These are phyloP conservation scores for Mormyrus iriodes DNA, from an alignment of 2,113 vertebrate genomes.

Conservation along the genomic window DNA sequence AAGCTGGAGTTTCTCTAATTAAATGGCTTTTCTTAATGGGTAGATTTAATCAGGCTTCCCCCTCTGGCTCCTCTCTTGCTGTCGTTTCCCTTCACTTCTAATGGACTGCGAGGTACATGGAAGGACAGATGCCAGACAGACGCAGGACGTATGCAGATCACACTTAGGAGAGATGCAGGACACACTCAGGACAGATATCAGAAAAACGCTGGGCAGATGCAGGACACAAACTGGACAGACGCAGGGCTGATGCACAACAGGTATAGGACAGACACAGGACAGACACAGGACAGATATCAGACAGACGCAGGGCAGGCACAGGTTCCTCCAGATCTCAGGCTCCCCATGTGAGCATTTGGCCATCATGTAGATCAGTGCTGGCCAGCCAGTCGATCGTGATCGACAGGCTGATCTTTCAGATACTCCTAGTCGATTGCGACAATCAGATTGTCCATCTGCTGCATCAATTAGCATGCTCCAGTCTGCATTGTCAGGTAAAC, in stretches of 20 bases:
- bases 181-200: background rate
- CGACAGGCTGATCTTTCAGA: background rate
- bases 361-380: background rate
- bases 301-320: background rate
- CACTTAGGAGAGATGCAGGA: background rate
- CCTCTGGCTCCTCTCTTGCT: background rate
- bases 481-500: background rate
- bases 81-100: background rate
- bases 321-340: background rate
- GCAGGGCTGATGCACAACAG: too few species aligned
- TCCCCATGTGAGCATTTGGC: background rate
- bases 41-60: background rate
- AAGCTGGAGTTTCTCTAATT: background rate
- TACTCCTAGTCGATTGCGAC: background rate
- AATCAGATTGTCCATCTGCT: background rate
- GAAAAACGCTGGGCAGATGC: background rate
- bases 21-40: conserved; percentile 3
- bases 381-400: background rate
- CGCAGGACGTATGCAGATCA: background rate
- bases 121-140: background rate
- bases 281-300: background rate
- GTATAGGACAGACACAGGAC: background rate
- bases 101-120: background rate
- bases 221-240: background rate
- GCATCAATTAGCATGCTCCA: background rate